A percentile compares a stretch with the other conserved stretches of the same genome.
Conservation (phyloP, 2,888 invertebrate species). For the Agriopis leucophaearia region DNA sequence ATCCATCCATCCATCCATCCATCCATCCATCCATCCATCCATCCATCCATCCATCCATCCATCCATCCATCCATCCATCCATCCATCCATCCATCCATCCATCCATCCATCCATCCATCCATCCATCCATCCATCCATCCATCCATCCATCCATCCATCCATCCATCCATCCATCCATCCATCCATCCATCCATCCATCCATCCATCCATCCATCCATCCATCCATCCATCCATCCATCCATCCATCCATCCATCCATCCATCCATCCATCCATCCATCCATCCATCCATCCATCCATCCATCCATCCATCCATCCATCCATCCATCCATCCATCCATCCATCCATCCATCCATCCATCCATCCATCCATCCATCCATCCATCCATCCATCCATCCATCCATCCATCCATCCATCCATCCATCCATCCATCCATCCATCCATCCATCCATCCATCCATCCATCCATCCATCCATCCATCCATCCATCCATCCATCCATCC, state of each 20-base stretch:
- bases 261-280: constrained; percentile 1
- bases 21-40: background rate
- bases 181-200: constrained; percentile 16
- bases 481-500: background rate
- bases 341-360: constrained; percentile 1
- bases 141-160: background rate
- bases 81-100: background rate
- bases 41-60: background rate
- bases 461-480: background rate
- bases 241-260: constrained; percentile 1
- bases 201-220: background rate
- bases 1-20: background rate
- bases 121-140: no score
- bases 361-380: constrained; percentile 1
- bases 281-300: constrained; percentile 1
- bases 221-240: constrained; percentile 1
- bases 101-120: no score
- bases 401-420: constrained; percentile 1
- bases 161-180: constrained; percentile 15
- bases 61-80: constrained; percentile 27
- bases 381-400: constrained; percentile 1
- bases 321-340: constrained; percentile 1
- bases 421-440: constrained; percentile 1
- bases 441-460: constrained; percentile 1
- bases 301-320: constrained; percentile 1